Conservation (phyloP, 2,113 vertebrate genomes). For the Melanerpes aurifrons region DNA sequence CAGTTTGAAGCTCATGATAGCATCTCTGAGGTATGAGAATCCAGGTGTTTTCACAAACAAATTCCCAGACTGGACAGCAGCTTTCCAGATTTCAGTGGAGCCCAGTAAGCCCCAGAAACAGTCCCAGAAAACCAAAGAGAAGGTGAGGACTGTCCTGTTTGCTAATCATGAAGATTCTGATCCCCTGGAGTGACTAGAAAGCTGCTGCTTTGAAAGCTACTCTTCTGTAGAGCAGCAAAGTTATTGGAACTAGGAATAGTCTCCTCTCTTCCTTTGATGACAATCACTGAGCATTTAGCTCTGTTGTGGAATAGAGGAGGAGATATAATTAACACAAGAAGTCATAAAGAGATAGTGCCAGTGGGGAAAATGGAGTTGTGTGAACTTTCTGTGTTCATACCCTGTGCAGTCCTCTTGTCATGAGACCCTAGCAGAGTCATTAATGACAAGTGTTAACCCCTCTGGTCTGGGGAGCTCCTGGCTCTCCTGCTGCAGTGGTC, state of each 20-base stretch:
- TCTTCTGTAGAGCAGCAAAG: neutral
- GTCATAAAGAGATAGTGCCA: neutral
- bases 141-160: neutral
- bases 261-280: neutral
- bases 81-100: neutral
- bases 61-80: neutral
- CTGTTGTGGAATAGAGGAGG: accelerated
- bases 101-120: neutral
- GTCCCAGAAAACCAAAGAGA: neutral
- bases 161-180: neutral
- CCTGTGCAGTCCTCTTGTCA: neutral
- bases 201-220: neutral
- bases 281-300: neutral
- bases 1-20: neutral
- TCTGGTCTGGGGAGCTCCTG: neutral
- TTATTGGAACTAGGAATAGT: accelerated
- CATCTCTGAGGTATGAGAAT: neutral
- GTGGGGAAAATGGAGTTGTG: neutral
- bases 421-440: neutral
- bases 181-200: neutral
- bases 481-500: neutral
- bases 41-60: neutral
- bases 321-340: neutral
- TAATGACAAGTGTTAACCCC: conserved; percentile 31
- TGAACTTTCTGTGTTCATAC: neutral